A percentile compares a stretch with the other conserved stretches of the same genome.
phyloP scores from a whole-genome alignment of 2,113 vertebrate genomes.

The Rhynchopsitta pachyrhyncha region DNA sequence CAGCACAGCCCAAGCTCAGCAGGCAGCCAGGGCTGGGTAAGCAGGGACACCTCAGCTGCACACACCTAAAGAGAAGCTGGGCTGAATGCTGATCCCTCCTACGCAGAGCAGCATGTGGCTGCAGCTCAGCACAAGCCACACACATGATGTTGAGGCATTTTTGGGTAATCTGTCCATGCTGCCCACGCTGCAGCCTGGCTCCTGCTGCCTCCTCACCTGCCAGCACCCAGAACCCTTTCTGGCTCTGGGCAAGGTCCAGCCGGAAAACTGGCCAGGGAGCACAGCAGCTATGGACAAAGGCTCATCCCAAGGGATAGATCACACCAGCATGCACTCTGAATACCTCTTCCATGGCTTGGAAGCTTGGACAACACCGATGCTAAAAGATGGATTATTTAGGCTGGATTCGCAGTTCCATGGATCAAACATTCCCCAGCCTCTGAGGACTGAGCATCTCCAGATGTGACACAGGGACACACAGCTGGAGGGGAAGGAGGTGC shows the following conservation, averaged over 20 bases:
- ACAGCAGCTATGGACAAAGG: rapidly evolving
- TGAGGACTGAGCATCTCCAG: too few species aligned
- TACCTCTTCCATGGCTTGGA: neutral
- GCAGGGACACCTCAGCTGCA: too few species aligned
- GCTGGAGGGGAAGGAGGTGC: neutral
- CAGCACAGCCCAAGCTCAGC: neutral
- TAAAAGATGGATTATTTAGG: neutral
- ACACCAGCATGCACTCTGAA: rapidly evolving
- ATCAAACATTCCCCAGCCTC: neutral
- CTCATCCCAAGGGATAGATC: neutral
- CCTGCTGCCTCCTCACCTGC: neutral
- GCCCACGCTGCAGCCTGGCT: neutral
- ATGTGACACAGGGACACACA: neutral
- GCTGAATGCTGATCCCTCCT: neutral
- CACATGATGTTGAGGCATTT: neutral
- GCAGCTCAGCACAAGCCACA: neutral
- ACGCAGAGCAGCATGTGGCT: rapidly evolving
- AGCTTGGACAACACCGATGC: too few species aligned
- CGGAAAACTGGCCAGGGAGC: rapidly evolving
- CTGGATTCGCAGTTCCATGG: rapidly evolving
- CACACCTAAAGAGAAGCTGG: neutral
- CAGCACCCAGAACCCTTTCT: neutral
- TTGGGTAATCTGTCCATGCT: rapidly evolving
- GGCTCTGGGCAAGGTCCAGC: neutral
- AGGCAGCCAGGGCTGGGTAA: neutral